These are phyloP conservation scores for Xenops minutus DNA, from an alignment of 2,797 vertebrate species.

Conservation along the genomic window DNA sequence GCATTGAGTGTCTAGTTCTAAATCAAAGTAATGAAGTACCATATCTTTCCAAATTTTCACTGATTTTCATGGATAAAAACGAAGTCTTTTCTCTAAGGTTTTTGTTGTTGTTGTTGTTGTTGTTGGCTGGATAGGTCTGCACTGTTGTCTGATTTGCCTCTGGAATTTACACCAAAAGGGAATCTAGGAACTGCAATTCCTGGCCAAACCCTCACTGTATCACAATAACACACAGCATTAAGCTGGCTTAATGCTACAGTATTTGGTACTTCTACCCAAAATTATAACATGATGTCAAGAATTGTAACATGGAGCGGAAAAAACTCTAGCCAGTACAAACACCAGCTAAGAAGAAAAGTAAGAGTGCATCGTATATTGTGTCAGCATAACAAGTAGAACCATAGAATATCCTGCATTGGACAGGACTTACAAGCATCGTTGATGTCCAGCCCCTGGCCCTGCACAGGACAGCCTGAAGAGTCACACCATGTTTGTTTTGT, in stretches of 20 bases:
- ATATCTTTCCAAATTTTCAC: neutral
- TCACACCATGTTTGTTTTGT: neutral
- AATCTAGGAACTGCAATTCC: neutral
- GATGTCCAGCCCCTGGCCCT: neutral
- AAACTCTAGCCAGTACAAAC: neutral
- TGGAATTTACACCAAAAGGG: neutral
- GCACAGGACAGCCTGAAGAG: fast-evolving
- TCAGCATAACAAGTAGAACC: neutral
- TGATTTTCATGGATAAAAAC: neutral
- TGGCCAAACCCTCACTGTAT: neutral
- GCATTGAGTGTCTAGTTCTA: neutral
- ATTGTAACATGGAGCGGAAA: neutral
- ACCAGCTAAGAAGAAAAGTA: neutral
- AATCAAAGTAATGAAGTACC: neutral
- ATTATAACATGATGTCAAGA: neutral
- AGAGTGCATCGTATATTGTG: neutral
- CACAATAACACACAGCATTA: neutral
- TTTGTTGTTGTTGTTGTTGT: neutral
- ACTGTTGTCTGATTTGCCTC: neutral
- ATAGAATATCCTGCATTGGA: neutral
- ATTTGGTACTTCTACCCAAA: neutral
- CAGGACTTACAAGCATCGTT: neutral
- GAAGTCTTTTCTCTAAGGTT: neutral
- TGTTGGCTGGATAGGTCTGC: neutral
- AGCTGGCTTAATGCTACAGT: neutral